Base-by-base conservation (phyloP, 2,888 invertebrate genomes). In the Minunthozetes semirufus region DNA sequence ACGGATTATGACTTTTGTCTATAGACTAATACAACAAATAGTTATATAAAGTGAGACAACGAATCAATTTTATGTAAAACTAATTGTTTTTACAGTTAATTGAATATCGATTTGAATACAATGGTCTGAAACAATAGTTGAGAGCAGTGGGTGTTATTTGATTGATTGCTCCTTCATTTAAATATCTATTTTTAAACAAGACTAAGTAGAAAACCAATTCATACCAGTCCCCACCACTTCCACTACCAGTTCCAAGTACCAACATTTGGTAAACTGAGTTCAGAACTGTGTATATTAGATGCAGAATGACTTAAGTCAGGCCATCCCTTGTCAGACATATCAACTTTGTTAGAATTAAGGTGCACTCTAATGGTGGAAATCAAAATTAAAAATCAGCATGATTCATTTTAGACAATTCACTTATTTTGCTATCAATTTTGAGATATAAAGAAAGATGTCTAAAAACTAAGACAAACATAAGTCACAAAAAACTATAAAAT, bases 121-220 rank as follows among this genome's bases (percentile, higher is more conserved):
- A 22, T 29, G 25, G 59, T 17, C 22, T 56, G 22, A 56, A 33
- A 66, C n/a, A 66, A 66, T 66, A 59, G 38, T 9, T 66, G 33
- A 33, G 63, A 66, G 29, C 63, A 66, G 29, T 38, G 63, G 63
- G 63, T 66, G 63, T 17, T 29, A n/a, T 38, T 38, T 66, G 63
- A 66, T 38, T 66, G 63, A 66, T 66, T 19, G 38, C 63, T 38
- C 42, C 42, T 38, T 33, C 17, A 66, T 6, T 59, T n/a, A 9
- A 63, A 33, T 19, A 9, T 42, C 19, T 66, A 66, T 66, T 66
- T 66, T 38, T 66, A 66, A 5, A 66, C 29, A 17, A 15, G 13
- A 59, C 15, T 27, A 17, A 27, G 2, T 29, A 9, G 17, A 11
- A 25, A 17, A 22, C 56, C 50, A 19, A 19, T 50, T n/a, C n/a